phyloP scores from a whole-genome alignment of 2,797 vertebrate species.

The Siniperca obscura region DNA sequence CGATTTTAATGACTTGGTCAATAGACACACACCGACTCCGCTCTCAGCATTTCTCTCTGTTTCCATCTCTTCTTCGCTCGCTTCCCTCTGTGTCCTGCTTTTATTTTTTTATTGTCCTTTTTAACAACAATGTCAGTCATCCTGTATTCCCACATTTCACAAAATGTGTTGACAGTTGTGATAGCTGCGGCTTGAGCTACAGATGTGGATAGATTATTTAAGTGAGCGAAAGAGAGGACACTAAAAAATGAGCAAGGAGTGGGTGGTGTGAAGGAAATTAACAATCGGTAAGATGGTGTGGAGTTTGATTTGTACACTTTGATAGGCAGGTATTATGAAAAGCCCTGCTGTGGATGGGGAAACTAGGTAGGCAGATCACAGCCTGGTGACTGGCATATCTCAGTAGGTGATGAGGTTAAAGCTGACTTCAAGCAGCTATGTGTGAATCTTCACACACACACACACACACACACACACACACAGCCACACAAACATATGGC shows the following conservation, averaged over 20 bases:
- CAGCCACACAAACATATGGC: constrained; percentile 3
- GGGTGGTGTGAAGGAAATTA: constrained; percentile 59
- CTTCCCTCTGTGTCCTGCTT: constrained; percentile 6
- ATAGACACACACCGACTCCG: constrained; percentile 67
- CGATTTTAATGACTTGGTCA: constrained; percentile 79
- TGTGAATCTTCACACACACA: constrained; percentile 36
- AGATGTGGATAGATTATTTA: constrained; percentile 29
- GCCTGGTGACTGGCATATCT: constrained; percentile 64
- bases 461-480: not conserved
- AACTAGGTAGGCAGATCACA: constrained; percentile 67
- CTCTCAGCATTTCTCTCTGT: constrained; percentile 57
- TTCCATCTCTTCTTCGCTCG: constrained; percentile 25
- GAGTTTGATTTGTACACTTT: constrained; percentile 43
- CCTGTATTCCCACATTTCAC: not conserved
- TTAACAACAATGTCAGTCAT: constrained; percentile 35
- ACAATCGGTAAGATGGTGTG: constrained; percentile 46
- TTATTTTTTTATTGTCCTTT: constrained; percentile 23
- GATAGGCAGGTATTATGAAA: constrained; percentile 69
- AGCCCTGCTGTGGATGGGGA: constrained; percentile 63
- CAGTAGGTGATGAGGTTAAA: constrained; percentile 73
- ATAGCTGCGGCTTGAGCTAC: not conserved
- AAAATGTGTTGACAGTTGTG: constrained; percentile 31
- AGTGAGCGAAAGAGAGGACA: constrained; percentile 15
- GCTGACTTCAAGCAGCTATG: constrained; percentile 55
- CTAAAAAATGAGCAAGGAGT: constrained; percentile 5